Evolutionary conservation across 2,888 invertebrate species (phyloP).

Genomic region (Octodonta nipae): DNA sequence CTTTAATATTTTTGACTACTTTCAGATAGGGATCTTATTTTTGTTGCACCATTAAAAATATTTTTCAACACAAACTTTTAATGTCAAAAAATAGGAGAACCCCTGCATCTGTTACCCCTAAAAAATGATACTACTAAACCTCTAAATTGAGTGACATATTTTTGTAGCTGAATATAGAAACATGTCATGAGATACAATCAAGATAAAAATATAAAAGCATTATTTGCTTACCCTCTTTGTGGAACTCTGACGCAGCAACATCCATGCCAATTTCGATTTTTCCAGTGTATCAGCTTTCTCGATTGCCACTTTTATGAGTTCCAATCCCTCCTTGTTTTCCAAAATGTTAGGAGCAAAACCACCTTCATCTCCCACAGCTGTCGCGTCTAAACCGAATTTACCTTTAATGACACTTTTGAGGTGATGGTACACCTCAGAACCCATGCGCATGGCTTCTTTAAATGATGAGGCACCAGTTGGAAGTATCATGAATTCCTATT

Average conservation of each 20-base stretch:
- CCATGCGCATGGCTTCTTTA: slow-evolving; percentile 97
- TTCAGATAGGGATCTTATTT: no score
- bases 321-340: slow-evolving; percentile 88
- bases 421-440: slow-evolving; percentile 92
- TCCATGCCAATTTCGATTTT: slow-evolving; percentile 98
- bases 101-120: no score
- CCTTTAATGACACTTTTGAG: slow-evolving; percentile 93
- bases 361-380: slow-evolving; percentile 97
- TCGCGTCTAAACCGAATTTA: slow-evolving; percentile 90
- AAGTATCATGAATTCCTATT: slow-evolving; percentile 34
- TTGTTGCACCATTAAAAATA: no score
- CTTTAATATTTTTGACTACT: no score
- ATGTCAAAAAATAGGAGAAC: no score
- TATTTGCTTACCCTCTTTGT: slow-evolving; percentile 59
- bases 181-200: no score
- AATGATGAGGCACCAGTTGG: slow-evolving; percentile 75
- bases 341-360: slow-evolving; percentile 98
- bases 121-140: no score
- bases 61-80: no score
- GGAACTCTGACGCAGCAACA: slow-evolving; percentile 97
- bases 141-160: no score
- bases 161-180: no score
- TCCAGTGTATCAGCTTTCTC: slow-evolving; percentile 93
- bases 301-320: slow-evolving; percentile 78
- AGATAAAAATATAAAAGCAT: no score